A percentile compares a stretch with the other conserved stretches of the same genome.
phyloP scores from a whole-genome alignment of 2,113 vertebrate genomes.

The Mustelus asterias region DNA sequence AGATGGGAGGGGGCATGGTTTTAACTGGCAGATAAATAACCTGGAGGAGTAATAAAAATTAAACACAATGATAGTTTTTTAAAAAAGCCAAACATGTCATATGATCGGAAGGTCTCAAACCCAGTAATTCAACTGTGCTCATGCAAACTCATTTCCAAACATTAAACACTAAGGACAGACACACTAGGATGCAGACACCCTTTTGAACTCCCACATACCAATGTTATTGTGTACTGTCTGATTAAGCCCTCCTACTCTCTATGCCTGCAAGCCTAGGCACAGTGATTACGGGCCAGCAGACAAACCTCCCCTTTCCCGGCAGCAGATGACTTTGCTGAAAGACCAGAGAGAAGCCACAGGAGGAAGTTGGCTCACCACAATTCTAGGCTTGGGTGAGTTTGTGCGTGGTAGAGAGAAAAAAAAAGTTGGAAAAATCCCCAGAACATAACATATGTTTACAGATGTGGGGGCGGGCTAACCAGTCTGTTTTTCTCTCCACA shows the following conservation, averaged over 20 bases:
- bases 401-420: constrained; percentile 57
- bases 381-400: constrained; percentile 50
- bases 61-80: not conserved
- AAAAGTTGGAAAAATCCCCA: constrained; percentile 69
- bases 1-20: not conserved
- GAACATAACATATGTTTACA: constrained; percentile 47
- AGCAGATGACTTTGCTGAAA: constrained; percentile 44
- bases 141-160: constrained; percentile 10
- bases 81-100: not conserved
- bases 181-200: constrained; percentile 30
- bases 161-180: not conserved
- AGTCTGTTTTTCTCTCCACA: constrained; percentile 46
- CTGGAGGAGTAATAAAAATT: not conserved
- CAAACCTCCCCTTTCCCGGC: constrained; percentile 46
- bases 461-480: constrained; percentile 55
- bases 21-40: not conserved
- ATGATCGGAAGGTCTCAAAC: not conserved
- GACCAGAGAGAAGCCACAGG: constrained; percentile 47
- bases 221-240: constrained; percentile 45
- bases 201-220: constrained; percentile 46
- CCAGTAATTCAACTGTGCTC: not conserved
- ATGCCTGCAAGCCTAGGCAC: constrained; percentile 41
- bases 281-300: constrained; percentile 40
- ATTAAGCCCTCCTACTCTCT: constrained; percentile 45
- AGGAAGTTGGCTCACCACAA: constrained; percentile 64